A percentile compares a stretch with the other conserved stretches of the same genome.
Evolutionary conservation across 2,113 vertebrate species (phyloP).

Genomic region (Emydocephalus ijimae): DNA sequence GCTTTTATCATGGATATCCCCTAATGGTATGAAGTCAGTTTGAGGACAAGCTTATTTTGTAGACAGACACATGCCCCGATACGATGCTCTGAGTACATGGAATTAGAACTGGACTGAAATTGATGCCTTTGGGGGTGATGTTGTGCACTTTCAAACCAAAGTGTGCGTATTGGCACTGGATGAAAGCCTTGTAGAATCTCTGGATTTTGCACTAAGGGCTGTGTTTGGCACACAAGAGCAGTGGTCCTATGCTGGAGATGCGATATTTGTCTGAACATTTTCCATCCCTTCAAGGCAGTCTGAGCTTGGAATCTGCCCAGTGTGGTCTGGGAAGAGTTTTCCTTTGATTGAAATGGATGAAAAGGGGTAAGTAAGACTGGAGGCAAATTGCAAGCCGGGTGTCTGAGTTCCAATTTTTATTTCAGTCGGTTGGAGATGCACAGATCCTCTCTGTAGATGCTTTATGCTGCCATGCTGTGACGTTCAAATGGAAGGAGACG

Average conservation of each 20-base stretch:
- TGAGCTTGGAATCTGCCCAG: not conserved
- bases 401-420: not conserved
- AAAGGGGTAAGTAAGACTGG: not conserved
- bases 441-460: not conserved
- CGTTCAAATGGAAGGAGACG: not conserved
- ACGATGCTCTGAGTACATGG: not conserved
- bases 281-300: not conserved
- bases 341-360: not conserved
- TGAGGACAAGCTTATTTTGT: not conserved
- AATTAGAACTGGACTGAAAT: not conserved
- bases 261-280: not conserved
- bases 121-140: not conserved
- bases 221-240: not conserved
- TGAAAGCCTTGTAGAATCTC: not conserved
- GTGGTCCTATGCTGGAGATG: not conserved
- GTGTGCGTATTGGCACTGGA: not conserved
- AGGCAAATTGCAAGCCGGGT: not conserved
- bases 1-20: not conserved
- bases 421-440: not conserved
- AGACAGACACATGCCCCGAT: not conserved
- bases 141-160: not conserved
- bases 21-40: not conserved
- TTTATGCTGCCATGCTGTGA: not conserved
- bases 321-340: not conserved
- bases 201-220: not conserved